These are phyloP conservation scores for Aphidoletes aphidimyza DNA, from an alignment of 2,888 invertebrate genomes.

Conservation along the genomic window DNA sequence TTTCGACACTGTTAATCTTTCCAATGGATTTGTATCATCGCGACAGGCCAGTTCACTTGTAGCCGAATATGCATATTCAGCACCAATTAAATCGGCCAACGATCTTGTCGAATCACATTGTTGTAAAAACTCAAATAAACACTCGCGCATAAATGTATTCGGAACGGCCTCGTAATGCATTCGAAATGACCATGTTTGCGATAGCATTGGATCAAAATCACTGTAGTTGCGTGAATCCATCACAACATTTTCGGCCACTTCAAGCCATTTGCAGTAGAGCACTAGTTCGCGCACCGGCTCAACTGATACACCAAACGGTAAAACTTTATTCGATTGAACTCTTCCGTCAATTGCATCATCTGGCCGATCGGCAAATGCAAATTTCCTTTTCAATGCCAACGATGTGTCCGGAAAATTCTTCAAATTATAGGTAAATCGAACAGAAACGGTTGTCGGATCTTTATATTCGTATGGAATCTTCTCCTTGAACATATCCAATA, in stretches of 20 bases:
- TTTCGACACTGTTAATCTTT: slow-evolving; percentile 80
- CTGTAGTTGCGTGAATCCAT: slow-evolving; percentile 89
- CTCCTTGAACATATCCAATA: slow-evolving; percentile 88
- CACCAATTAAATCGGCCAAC: slow-evolving; percentile 63
- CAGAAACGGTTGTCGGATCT: slow-evolving; percentile 73
- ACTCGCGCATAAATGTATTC: slow-evolving; percentile 81
- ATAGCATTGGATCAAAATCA: slow-evolving; percentile 83
- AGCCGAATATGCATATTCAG: slow-evolving; percentile 66
- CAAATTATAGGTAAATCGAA: slow-evolving; percentile 74
- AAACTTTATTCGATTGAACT: slow-evolving; percentile 76
- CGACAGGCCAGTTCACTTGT: slow-evolving; percentile 67
- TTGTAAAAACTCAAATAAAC: slow-evolving; percentile 73
- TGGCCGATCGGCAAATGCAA: slow-evolving; percentile 58
- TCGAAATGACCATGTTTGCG: slow-evolving; percentile 82
- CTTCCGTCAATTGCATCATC: slow-evolving; percentile 72
- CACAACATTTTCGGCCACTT: slow-evolving; percentile 84
- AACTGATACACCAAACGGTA: slow-evolving; percentile 87
- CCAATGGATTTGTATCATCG: slow-evolving; percentile 71
- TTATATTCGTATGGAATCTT: slow-evolving; percentile 77
- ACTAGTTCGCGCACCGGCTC: slow-evolving; percentile 83
- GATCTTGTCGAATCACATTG: slow-evolving; percentile 56
- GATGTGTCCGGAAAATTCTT: slow-evolving; percentile 65
- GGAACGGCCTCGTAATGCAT: slow-evolving; percentile 76
- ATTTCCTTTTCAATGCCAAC: slow-evolving; percentile 60
- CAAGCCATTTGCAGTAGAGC: slow-evolving; percentile 87